Evolutionary conservation across 37 sponge, comb jelly and placozoan species (phyloP), one percentile per base, ranked within the genome.

Genomic region (Aphrocallistes beatrix): DNA sequence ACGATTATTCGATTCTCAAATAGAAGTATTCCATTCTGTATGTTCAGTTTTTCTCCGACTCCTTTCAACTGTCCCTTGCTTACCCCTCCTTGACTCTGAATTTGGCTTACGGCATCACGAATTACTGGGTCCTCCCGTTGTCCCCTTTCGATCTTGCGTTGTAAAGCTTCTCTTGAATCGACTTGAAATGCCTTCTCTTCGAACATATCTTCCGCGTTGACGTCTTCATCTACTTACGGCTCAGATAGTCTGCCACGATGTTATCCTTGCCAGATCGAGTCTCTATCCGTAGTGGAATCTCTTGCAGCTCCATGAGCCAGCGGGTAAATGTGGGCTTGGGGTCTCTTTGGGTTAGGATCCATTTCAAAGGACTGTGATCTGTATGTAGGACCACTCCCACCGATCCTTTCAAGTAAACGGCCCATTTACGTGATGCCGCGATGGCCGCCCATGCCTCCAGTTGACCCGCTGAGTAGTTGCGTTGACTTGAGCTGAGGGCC

Each of bases 241-340:
- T 34, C 10, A 86, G 37, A n/a, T 81, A 81, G 81, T 86, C 86
- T 6, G 86, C 85, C 8, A 34, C 42, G 17, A 6, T 39, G 50
- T 84, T 84, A 45, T 42, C 49, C 21, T 40, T 38, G 21, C 85
- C 85, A 17, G 85, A 17, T 84, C 85, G 39, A 40, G 39, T 34
- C 50, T 36, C 50, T 34, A 84, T 84, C 1, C 75, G 75, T 28
- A 60, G 34, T 60, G 75, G 34, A 3, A 60, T 32, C 75, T 30
- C 75, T 40, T 84, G 37, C 16, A 84, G 47, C 38, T 84, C 85
- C 75, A 60, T 60, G 17, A 60, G 75, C 75, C 25, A 60, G 8
- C 75, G 75, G n/a, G 75, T 28, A 13, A 60, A 60, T 32, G 75
- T 60, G 75, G 75, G 75, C 34, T 60, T 60, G 75, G 75, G 75